Evolutionary conservation across 2,797 vertebrate species (phyloP).

Genomic region (Peromyscus nudipes): DNA sequence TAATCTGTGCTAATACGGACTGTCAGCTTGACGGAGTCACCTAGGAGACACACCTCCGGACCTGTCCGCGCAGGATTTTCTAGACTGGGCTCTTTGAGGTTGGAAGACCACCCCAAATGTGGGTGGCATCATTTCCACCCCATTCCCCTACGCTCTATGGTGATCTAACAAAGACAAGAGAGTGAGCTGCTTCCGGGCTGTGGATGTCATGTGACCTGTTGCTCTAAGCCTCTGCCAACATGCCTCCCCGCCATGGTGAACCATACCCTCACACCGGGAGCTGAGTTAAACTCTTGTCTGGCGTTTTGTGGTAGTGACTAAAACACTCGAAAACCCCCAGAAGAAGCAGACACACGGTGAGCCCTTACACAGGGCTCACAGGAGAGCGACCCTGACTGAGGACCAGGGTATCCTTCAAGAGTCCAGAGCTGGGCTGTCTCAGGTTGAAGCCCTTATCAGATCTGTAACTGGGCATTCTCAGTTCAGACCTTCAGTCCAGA

Average conservation of each 20-base stretch:
- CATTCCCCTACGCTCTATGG: not conserved
- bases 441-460: not conserved
- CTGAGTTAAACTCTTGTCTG: not conserved
- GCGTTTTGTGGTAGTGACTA: not conserved
- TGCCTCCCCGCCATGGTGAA: too few relatives aligned
- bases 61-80: not conserved
- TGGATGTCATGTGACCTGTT: too few relatives aligned
- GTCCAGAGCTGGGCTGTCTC: not conserved
- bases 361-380: not conserved
- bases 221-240: not conserved
- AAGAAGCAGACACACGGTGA: not conserved
- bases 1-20: not conserved
- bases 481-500: not conserved
- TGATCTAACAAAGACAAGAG: too few relatives aligned
- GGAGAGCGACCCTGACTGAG: not conserved
- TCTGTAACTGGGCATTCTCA: not conserved
- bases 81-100: not conserved
- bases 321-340: not conserved
- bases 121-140: too few relatives aligned
- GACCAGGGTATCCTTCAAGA: not conserved
- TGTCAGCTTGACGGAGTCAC: not conserved
- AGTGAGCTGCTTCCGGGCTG: not conserved
- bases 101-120: not conserved
- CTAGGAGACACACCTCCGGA: not conserved
- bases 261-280: not conserved